A percentile compares a stretch with the other conserved stretches of the same genome.
phyloP scores from a whole-genome alignment of 2,888 invertebrate species.

The Eupithecia abbreviata region DNA sequence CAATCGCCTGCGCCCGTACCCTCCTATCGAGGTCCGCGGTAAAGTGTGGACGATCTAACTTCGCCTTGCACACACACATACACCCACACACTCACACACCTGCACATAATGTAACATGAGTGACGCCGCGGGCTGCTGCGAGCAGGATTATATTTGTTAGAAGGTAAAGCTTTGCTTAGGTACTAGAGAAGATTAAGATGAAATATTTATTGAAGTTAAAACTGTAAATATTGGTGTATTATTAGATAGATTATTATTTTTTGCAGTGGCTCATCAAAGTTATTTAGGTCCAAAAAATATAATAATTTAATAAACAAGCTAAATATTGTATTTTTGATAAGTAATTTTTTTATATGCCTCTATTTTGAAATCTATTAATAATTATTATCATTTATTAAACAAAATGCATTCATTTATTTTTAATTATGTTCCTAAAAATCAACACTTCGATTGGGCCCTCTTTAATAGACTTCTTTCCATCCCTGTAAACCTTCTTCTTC shows the following conservation, averaged over 20 bases:
- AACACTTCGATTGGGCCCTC: no score
- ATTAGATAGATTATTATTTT: neutral
- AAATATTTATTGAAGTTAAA: no score
- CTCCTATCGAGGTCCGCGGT: slow-evolving; percentile 82
- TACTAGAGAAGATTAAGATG: neutral
- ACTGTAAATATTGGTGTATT: neutral
- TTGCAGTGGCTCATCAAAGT: neutral
- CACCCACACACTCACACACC: slow-evolving; percentile 47
- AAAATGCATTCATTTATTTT: no score
- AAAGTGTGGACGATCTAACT: slow-evolving; percentile 84
- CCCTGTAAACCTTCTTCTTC: no score
- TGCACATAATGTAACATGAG: slow-evolving; percentile 50
- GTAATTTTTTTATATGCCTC: no score
- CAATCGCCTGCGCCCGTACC: slow-evolving; percentile 56
- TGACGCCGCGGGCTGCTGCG: slow-evolving; percentile 68
- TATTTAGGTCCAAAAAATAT: neutral
- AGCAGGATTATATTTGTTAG: slow-evolving; percentile 75
- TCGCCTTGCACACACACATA: slow-evolving; percentile 74
- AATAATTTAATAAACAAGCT: no score
- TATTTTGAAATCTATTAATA: no score
- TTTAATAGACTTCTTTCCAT: no score
- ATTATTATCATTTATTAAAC: no score
- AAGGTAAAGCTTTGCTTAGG: slow-evolving; percentile 46
- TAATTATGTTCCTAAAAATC: no score
- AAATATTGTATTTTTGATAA: no score